Evolutionary conservation across 2,797 vertebrate species (phyloP), one percentile per base, ranked within the genome.

Genomic region (Bradypodion ventrale): DNA sequence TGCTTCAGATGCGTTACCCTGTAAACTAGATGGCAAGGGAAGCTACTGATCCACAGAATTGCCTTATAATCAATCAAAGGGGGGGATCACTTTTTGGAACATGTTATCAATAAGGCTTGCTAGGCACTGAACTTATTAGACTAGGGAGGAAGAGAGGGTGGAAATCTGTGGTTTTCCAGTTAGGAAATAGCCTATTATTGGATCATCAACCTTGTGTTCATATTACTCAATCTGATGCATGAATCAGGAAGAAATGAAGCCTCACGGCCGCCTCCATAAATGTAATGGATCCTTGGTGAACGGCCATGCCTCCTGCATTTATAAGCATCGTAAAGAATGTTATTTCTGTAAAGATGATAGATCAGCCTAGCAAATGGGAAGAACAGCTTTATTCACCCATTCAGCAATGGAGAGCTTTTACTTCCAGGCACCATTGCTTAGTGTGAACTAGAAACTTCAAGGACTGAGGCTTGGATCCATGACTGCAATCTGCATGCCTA

Each of bases 311-410:
- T 62, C 69, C 84, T 85, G 79, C 73, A 62, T 85, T 85, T 85
- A 85, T 85, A 85, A 85, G 79, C 72, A 29, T 82, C 73, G 21
- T 85, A 85, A 85, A 85, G 84, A 85, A 85, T 85, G 84, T 82
- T 85, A 85, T 82, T 85, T 76, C 78, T 70, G 84, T 52, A 76
- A 73, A 78, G 49, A 75, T 82, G 84, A 85, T 85, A 70, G 79
- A 85, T 85, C 79, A 82, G 84, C 40, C 73, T 37, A 63, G 78
- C 84, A 62, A 85, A 75, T 13, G 25, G 27, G 74, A n/a, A 66
- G 27, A 85, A 62, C 79, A 82, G 79, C 75, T 85, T 85, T 85
- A 82, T 44, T 82, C 35, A 65, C 65, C 79, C 12, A 29, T 40
- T 76, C 52, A 49, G 69, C 75, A 62, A 49, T 37, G 42, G 4